phyloP scores from a whole-genome alignment of 1,140 invertebrate genomes.

The Hylaeus volcanicus region DNA sequence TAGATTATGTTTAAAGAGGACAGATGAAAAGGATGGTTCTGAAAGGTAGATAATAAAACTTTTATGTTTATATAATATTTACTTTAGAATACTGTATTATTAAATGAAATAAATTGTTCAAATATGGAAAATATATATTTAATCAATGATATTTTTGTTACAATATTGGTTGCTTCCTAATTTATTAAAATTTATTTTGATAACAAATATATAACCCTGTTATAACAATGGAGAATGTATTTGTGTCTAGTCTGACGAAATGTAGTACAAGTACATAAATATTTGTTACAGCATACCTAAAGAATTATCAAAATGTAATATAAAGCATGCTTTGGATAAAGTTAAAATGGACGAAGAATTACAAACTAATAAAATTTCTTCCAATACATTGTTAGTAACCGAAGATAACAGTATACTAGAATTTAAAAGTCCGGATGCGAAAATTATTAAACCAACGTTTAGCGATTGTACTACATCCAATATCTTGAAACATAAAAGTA shows the following conservation, averaged over 20 bases:
- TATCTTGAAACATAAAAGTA: constrained; percentile 14
- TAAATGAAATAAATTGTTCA: constrained; percentile 16
- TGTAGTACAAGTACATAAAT: background rate
- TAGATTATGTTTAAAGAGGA: background rate
- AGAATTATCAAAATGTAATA: background rate
- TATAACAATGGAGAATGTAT: too few species aligned
- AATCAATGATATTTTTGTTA: constrained; percentile 12
- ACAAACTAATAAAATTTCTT: background rate
- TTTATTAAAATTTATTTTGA: background rate
- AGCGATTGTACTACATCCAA: background rate
- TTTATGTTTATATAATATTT: background rate
- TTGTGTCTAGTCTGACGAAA: too few species aligned
- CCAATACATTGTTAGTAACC: background rate
- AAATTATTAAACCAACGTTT: constrained; percentile 40
- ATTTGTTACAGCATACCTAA: background rate
- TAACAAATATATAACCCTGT: too few species aligned
- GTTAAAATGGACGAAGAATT: constrained; percentile 29
- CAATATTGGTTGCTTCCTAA: background rate
- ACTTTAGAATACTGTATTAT: background rate
- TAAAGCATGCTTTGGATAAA: background rate
- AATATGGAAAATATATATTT: constrained; percentile 18
- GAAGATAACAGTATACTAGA: constrained; percentile 69
- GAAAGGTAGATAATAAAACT: background rate
- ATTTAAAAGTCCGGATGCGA: constrained; percentile 72
- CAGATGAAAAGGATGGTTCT: constrained; percentile 1